Evolutionary conservation across 2,888 invertebrate species (phyloP).

Genomic region (Platycheirus rosarum): DNA sequence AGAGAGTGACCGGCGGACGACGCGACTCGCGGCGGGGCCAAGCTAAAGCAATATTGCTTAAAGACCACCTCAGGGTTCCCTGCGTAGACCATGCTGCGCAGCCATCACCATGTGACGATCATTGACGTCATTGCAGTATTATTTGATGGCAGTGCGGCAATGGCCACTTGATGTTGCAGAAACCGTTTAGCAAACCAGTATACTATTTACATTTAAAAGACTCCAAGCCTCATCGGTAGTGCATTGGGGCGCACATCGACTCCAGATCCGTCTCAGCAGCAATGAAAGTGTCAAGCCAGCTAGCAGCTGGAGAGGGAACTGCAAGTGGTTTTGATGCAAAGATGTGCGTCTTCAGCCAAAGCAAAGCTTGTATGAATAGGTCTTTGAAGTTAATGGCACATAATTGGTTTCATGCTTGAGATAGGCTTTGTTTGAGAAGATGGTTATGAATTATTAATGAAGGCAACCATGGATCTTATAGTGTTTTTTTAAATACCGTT

Average conservation of each 20-base stretch:
- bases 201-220: constrained; percentile 44
- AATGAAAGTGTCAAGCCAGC: constrained; percentile 50
- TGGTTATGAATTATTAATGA: constrained; percentile 41
- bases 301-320: no score
- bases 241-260: constrained; percentile 24
- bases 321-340: constrained; percentile 13
- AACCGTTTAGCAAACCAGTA: constrained; percentile 48
- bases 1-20: background rate
- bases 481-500: constrained; percentile 10
- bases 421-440: constrained; percentile 10
- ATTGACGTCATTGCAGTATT: constrained; percentile 45
- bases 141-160: constrained; percentile 29
- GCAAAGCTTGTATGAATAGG: constrained; percentile 8
- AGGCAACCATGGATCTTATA: constrained; percentile 5
- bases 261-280: constrained; percentile 52
- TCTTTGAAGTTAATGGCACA: constrained; percentile 56
- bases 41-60: background rate
- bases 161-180: constrained; percentile 34
- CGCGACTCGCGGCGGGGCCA: background rate
- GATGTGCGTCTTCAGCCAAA: constrained; percentile 43
- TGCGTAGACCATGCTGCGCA: background rate
- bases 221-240: constrained; percentile 31
- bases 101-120: constrained; percentile 19
- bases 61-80: constrained; percentile 13
- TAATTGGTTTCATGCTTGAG: constrained; percentile 65